A percentile compares a stretch with the other conserved stretches of the same genome.
phyloP scores from a whole-genome alignment of 2,888 invertebrate species.

The Vannuccia rotundouncinata region DNA sequence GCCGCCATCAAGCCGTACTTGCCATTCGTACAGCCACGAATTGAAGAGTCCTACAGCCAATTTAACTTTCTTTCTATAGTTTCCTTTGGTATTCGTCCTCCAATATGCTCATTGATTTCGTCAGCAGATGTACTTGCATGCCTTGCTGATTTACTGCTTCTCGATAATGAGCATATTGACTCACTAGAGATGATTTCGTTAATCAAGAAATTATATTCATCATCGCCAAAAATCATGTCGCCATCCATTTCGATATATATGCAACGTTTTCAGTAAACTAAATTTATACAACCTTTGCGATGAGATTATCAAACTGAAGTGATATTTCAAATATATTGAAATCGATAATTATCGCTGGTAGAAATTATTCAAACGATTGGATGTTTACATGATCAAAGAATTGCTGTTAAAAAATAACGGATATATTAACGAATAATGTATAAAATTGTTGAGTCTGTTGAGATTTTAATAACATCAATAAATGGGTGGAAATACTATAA shows the following conservation, averaged over 20 bases:
- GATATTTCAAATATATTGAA: not conserved
- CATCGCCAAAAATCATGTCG: not conserved
- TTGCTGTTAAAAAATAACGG: too few species aligned
- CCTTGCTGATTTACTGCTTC: too few species aligned
- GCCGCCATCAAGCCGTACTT: not conserved
- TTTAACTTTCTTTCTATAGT: not conserved
- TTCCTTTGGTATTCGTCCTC: not conserved
- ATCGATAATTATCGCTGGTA: not conserved
- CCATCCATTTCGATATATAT: not conserved
- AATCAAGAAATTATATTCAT: too few species aligned
- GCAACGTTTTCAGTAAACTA: not conserved
- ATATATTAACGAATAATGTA: too few species aligned
- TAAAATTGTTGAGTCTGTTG: too few species aligned
- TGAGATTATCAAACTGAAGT: not conserved
- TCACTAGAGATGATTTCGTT: too few species aligned
- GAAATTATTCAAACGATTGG: too few species aligned
- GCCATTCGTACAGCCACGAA: not conserved
- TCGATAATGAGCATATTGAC: too few species aligned
- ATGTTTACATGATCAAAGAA: too few species aligned
- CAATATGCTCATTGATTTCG: not conserved
- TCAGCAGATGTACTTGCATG: not conserved
- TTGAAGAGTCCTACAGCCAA: not conserved
- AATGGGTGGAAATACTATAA: too few species aligned
- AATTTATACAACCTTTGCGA: not conserved
- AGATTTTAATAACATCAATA: too few species aligned